Evolutionary conservation across 2,888 invertebrate genomes (phyloP), one percentile per base, ranked within the genome.

Genomic region (Pyrrhia umbra): DNA sequence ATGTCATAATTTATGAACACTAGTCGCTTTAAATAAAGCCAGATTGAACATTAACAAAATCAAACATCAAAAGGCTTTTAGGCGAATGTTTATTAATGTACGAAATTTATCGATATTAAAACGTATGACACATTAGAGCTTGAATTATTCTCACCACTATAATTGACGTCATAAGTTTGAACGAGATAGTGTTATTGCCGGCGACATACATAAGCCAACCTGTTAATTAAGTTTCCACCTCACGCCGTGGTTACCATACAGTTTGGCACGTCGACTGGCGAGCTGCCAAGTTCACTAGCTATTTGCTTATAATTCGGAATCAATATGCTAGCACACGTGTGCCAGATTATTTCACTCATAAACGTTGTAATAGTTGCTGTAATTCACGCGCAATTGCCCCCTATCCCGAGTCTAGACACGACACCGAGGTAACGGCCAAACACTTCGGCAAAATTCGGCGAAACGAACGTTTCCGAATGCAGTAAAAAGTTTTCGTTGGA

Each of bases 231-330:
- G 65, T 79, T 68, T 74, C 50, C 52, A 74, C 70, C 76, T 76
- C 68, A 67, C 54, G 34, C 23, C 66, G 64, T 91, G 90, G 92
- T 77, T 82, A 83, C 89, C 88, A 57, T 69, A 75, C 72, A 64
- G 61, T 64, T 84, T 88, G 90, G 88, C 91, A 86, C 87, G 88
- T 79, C 77, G 78, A 77, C 88, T 93, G 94, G 94, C 92, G 60
- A n/a, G 39, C 47, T 72, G 92, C 94, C 94, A 94, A 86, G 81
- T 77, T 81, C 70, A 78, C 84, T 84, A 75, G 90, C 88, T 92
- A 91, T 93, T 93, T 92, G 94, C 92, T 93, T 93, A 92, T 94
- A 93, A 94, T 93, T 92, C 83, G 86, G 92, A 93, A 94, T 93
- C 94, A 93, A 93, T 94, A 94, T 92, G 93, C 91, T 81, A 83